These are phyloP conservation scores for Cephus cinctus DNA, from an alignment of 1,140 invertebrate genomes.

Conservation along the genomic window DNA sequence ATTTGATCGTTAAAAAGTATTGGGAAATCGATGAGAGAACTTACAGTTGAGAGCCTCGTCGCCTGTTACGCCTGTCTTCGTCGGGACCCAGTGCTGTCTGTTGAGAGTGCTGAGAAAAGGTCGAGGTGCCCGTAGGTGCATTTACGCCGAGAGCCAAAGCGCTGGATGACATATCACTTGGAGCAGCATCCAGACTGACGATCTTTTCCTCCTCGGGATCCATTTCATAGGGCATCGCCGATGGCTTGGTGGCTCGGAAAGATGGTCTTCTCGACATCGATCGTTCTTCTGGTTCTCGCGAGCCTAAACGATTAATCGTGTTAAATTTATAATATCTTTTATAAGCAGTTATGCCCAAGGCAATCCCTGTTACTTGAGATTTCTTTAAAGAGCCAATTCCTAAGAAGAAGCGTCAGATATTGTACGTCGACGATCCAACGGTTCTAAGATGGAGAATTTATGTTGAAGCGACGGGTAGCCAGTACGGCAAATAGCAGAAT, in stretches of 20 bases:
- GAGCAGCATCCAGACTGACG: slow-evolving; percentile 56
- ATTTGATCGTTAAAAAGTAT: too few relatives aligned
- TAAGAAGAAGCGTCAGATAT: too few relatives aligned
- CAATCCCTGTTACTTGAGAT: too few relatives aligned
- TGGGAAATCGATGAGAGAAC: too few relatives aligned
- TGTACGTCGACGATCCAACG: too few relatives aligned
- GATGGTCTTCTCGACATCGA: slow-evolving; percentile 64
- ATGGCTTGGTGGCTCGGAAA: slow-evolving; percentile 60
- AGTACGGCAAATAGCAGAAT: too few relatives aligned
- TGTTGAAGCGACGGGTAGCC: too few relatives aligned
- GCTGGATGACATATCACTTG: too few relatives aligned
- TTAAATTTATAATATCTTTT: too few relatives aligned
- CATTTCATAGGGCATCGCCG: slow-evolving; percentile 47
- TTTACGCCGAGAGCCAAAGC: slow-evolving; percentile 51
- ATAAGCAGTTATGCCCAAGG: too few relatives aligned
- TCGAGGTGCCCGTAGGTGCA: slow-evolving; percentile 48
- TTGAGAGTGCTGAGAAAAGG: too few relatives aligned
- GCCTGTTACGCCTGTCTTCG: slow-evolving; percentile 70
- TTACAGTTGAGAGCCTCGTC: slow-evolving; percentile 78
- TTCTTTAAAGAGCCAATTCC: too few relatives aligned
- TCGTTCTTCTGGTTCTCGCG: slow-evolving; percentile 39
- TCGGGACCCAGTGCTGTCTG: slow-evolving; percentile 62
- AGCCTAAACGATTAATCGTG: slow-evolving; percentile 34
- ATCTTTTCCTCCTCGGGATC: slow-evolving; percentile 54
- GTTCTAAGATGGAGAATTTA: neutral